Percentiles rank a stretch among this genome's conserved stretches.
These are phyloP conservation scores for Pseudorasbora parva DNA, from an alignment of 2,113 vertebrate species.

Conservation along the genomic window DNA sequence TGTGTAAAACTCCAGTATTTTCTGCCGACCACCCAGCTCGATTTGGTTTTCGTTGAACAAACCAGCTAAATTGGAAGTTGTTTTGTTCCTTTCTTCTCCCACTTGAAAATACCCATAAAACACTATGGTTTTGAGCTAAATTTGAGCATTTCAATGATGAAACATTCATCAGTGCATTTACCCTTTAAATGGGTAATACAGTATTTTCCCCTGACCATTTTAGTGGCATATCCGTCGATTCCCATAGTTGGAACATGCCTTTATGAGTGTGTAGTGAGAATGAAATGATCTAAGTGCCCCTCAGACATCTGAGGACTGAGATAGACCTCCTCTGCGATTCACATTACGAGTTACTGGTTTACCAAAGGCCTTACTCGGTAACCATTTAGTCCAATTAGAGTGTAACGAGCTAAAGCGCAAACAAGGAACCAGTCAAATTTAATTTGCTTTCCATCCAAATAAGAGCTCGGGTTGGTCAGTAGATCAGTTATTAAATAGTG, in stretches of 20 bases:
- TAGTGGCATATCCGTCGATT: not conserved
- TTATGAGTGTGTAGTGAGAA: conserved; percentile 1
- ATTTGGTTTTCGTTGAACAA: conserved; percentile 19
- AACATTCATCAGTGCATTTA: too few species aligned
- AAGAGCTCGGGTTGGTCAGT: conserved; percentile 63
- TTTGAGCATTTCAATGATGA: not conserved
- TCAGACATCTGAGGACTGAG: not conserved
- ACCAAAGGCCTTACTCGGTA: conserved; percentile 8
- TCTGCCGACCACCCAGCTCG: conserved; percentile 53
- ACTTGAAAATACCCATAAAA: not conserved
- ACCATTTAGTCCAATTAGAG: not conserved
- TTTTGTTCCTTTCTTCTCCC: not conserved
- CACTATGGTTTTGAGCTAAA: not conserved
- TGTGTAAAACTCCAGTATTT: conserved; percentile 60
- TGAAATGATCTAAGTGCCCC: conserved; percentile 50
- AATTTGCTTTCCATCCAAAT: conserved; percentile 14
- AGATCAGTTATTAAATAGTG: conserved; percentile 57
- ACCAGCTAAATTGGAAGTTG: not conserved
- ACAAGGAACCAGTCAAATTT: not conserved
- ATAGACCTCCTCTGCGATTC: not conserved
- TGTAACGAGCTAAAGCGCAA: not conserved
- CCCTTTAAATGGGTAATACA: not conserved
- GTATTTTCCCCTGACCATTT: not conserved
- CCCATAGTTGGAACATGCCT: conserved; percentile 8
- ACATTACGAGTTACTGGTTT: conserved; percentile 1